These are phyloP conservation scores for Hyalella azteca DNA, from an alignment of 2,888 invertebrate species.

Conservation along the genomic window DNA sequence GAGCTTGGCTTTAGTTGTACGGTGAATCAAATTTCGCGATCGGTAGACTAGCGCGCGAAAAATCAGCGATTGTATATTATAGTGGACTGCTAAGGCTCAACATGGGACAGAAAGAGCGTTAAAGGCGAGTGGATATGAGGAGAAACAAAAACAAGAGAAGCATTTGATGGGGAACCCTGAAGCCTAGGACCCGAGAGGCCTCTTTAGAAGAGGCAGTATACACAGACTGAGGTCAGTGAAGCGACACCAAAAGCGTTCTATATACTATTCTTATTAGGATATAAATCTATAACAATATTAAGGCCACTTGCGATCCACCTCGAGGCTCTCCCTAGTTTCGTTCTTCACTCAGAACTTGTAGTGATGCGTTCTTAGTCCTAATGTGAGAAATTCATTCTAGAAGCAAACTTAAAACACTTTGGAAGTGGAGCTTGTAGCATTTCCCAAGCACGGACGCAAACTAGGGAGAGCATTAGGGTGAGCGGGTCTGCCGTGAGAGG, in stretches of 20 bases:
- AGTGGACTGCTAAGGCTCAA: background rate
- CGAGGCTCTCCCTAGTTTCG: background rate
- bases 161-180: background rate
- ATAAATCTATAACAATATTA: conserved; percentile 37
- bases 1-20: too few species aligned
- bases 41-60: too few species aligned
- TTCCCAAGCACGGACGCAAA: too few species aligned
- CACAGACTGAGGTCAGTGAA: conserved; percentile 17
- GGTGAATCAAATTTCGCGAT: too few species aligned
- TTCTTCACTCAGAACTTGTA: background rate
- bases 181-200: background rate
- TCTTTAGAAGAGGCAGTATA: background rate
- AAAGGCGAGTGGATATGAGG: background rate
- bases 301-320: conserved; percentile 22
- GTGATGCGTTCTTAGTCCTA: too few species aligned
- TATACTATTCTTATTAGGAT: conserved; percentile 9
- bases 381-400: too few species aligned
- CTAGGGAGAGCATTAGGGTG: background rate
- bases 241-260: conserved; percentile 25
- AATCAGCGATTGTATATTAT: background rate
- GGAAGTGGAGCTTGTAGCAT: too few species aligned
- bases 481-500: conserved; percentile 8
- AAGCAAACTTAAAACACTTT: too few species aligned
- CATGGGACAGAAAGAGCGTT: background rate
- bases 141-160: background rate